Conservation (phyloP, 2,113 vertebrate genomes). For the Melanerpes formicivorus region DNA sequence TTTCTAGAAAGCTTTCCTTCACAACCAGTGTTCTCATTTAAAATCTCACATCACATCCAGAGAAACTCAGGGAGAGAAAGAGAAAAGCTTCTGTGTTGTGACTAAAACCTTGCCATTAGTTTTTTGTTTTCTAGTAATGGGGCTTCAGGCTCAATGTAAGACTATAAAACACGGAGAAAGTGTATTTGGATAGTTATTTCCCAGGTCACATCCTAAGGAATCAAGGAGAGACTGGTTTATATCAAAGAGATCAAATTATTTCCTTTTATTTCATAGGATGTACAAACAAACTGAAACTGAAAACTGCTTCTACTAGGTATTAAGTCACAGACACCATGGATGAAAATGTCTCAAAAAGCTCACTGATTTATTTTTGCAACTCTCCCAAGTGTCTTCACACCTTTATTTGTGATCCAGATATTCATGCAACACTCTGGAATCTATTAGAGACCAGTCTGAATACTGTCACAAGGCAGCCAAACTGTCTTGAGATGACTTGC, state of each 20-base stretch:
- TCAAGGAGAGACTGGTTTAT: background rate
- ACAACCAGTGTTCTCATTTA: background rate
- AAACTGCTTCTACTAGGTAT: slow-evolving; percentile 44
- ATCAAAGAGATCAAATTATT: background rate
- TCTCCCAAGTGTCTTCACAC: slow-evolving; percentile 60
- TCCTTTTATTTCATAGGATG: slow-evolving; percentile 12
- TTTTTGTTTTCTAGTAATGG: background rate
- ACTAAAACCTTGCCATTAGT: background rate
- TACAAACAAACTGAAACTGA: slow-evolving; percentile 35
- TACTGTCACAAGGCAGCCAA: slow-evolving; percentile 47
- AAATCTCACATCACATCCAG: background rate
- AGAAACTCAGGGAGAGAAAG: background rate
- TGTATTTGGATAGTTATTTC: background rate
- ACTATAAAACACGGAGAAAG: background rate
- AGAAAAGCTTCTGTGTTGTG: background rate
- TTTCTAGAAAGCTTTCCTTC: background rate
- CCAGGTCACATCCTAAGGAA: background rate
- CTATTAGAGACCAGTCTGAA: slow-evolving; percentile 52
- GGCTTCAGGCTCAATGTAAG: background rate
- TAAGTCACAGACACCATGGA: slow-evolving; percentile 24
- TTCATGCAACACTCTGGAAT: slow-evolving; percentile 68
- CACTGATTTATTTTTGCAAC: slow-evolving; percentile 45
- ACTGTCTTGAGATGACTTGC: background rate
- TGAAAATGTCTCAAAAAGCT: slow-evolving; percentile 23
- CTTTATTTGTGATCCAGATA: slow-evolving; percentile 60